A percentile compares a stretch with the other conserved stretches of the same genome.
phyloP scores from a whole-genome alignment of 2,113 vertebrate species.

The Lophura nycthemera region DNA sequence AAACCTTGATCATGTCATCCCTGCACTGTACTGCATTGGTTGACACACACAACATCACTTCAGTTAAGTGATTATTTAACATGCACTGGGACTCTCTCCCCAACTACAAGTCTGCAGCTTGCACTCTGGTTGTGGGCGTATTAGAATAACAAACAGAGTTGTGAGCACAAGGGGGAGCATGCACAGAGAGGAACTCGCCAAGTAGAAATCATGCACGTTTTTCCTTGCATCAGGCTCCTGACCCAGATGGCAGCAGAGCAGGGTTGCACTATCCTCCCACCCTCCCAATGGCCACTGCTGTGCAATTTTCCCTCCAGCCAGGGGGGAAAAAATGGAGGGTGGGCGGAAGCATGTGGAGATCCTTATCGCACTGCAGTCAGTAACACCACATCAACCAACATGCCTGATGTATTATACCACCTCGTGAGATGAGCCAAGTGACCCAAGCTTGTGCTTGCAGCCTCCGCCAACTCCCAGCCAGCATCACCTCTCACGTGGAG shows the following conservation, averaged over 20 bases:
- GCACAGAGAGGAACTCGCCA: not conserved
- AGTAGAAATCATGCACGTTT: fast-evolving
- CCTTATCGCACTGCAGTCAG: not conserved
- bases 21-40: fast-evolving
- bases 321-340: not conserved
- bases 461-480: fast-evolving
- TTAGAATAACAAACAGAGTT: fast-evolving
- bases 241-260: not conserved
- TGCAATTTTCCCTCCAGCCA: not conserved
- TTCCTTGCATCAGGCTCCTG: not conserved
- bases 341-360: not conserved
- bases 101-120: not conserved
- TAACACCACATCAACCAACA: not conserved
- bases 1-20: not conserved
- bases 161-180: not conserved
- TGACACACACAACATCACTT: not conserved
- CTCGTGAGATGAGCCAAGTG: not conserved
- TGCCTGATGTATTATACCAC: not conserved
- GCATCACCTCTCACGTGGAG: fast-evolving
- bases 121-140: fast-evolving
- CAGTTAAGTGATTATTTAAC: not conserved
- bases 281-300: fast-evolving
- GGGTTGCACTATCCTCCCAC: not conserved
- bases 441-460: not conserved
- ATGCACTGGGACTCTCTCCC: not conserved